phyloP scores from a whole-genome alignment of 2,797 vertebrate species.

The Channallabes apus region DNA sequence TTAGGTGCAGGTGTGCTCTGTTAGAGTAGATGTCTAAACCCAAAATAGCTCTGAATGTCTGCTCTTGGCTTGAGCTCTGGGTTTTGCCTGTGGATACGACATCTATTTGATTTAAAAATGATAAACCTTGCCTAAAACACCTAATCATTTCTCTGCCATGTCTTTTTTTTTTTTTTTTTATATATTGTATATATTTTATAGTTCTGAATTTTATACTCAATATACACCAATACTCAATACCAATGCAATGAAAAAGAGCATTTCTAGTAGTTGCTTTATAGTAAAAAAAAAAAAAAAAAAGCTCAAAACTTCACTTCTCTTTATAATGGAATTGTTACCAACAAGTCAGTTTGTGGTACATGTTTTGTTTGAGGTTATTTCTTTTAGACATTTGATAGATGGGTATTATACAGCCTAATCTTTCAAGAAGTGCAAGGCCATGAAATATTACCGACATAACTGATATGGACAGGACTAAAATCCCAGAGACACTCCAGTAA shows the following conservation, averaged over 20 bases:
- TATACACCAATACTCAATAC: background rate
- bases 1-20: background rate
- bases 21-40: background rate
- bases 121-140: background rate
- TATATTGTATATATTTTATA: background rate
- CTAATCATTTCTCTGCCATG: background rate
- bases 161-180: background rate
- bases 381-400: background rate
- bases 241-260: no score
- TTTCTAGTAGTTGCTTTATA: background rate
- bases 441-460: background rate
- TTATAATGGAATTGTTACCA: background rate
- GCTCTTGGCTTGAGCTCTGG: background rate
- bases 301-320: background rate
- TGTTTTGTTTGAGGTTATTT: background rate
- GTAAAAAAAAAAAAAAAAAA: background rate
- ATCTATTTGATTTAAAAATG: background rate
- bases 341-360: background rate
- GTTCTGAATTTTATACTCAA: background rate
- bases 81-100: background rate
- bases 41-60: background rate
- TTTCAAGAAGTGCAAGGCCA: background rate
- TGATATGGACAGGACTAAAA: slow-evolving; percentile 1
- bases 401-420: background rate
- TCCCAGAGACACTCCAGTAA: background rate